Evolutionary conservation across 2,888 invertebrate species (phyloP), one percentile per base, ranked within the genome.

Genomic region (Callosobruchus maculatus): DNA sequence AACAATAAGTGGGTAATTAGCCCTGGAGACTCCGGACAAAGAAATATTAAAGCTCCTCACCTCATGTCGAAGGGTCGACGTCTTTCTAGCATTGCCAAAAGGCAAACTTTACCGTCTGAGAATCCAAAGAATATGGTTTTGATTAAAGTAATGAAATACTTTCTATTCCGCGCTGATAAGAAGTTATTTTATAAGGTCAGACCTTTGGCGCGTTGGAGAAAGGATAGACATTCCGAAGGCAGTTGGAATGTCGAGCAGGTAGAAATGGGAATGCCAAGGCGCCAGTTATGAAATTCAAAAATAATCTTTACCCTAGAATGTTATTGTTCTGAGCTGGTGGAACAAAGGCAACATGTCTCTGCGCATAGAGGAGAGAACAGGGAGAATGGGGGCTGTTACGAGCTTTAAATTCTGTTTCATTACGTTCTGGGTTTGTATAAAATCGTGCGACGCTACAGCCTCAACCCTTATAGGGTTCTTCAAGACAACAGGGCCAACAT

Each of bases 221-320:
- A 78, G 77, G 76, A 77, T 77, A 78, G 77, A 79, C 77, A 49
- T 49, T 49, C 49, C 49, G 49, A 49, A 49, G 49, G 49, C 49
- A 49, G 49, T 73, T 76, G 80, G 79, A 81, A 81, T 81, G 76
- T 77, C 80, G 77, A 78, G 76, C 79, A 81, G 80, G 78, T 79
- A 79, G 77, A 74, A 77, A 77, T 76, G 78, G 78, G 79, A 78
- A 80, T 79, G 78, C 77, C 75, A 68, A 68, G 77, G 77, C 3
- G 13, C 5, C 49, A 49, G 49, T 80, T 80, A 79, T 78, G 77
- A 76, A 77, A 77, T 75, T 77, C 80, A 78, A 81, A 80, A 80
- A 81, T 79, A 78, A 81, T 80, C 78, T 75, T 74, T 72, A 73
- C 73, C 70, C 74, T 77, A 73, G 75, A 76, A 77, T 76, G 75